Percentiles rank a stretch among this genome's conserved stretches.
Conservation (phyloP, 2,113 vertebrate species). For the Aldabrachelys gigantea region DNA sequence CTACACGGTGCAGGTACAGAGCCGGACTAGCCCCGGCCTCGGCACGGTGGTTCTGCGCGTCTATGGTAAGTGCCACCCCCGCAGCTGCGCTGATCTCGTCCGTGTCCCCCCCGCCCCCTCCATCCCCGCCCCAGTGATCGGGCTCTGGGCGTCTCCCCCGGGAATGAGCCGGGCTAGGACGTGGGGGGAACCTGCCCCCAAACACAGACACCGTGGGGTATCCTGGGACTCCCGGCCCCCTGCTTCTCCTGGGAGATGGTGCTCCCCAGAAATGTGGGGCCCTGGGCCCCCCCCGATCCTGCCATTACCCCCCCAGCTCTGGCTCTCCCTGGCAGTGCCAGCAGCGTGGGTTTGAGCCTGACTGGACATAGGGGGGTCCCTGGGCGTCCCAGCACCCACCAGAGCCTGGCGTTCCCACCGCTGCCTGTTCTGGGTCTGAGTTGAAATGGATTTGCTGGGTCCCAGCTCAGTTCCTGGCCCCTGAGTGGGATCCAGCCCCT, state of each 20-base stretch:
- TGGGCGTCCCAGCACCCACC: too few species aligned
- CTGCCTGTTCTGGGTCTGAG: accelerated
- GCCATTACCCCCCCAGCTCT: too few species aligned
- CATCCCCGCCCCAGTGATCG: too few species aligned
- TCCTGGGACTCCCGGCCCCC: too few species aligned
- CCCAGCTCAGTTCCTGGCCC: neutral
- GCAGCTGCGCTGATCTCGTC: neutral
- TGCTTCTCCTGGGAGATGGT: too few species aligned
- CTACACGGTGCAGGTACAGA: slow-evolving; percentile 49
- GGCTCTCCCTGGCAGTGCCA: neutral
- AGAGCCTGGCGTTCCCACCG: neutral
- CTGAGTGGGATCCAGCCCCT: neutral
- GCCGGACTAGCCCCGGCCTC: too few species aligned
- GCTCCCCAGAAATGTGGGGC: neutral
- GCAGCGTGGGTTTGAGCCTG: neutral
- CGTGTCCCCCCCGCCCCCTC: too few species aligned
- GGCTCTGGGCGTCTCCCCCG: too few species aligned
- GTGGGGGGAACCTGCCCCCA: too few species aligned
- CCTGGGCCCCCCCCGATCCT: neutral
- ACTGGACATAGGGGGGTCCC: neutral
- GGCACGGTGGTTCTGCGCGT: neutral
- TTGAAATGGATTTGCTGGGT: neutral
- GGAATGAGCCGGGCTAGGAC: too few species aligned
- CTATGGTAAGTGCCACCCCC: neutral
- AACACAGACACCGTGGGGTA: too few species aligned